Evolutionary conservation across 2,797 vertebrate genomes (phyloP).

Genomic region (Heterohyrax brucei): DNA sequence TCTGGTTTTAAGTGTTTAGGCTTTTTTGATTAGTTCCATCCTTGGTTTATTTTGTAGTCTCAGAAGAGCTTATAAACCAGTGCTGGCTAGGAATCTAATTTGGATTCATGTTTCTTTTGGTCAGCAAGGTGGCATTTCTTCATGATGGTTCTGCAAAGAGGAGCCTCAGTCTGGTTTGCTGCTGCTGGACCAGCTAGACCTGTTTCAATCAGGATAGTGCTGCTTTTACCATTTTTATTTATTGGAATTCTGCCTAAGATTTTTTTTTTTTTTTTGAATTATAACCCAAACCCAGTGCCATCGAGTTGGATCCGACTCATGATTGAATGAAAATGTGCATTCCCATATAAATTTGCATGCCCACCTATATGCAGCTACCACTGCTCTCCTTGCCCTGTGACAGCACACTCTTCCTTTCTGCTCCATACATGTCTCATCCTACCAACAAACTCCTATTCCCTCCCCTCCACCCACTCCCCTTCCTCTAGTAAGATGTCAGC

Average conservation of each 20-base stretch:
- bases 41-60: slow-evolving; percentile 86
- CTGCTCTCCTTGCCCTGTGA: no score
- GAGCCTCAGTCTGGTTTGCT: neutral
- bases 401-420: no score
- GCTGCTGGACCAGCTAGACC: neutral
- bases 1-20: slow-evolving; percentile 65
- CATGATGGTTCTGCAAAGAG: neutral
- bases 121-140: neutral
- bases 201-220: neutral
- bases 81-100: slow-evolving; percentile 22
- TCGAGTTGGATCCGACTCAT: no score
- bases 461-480: no score
- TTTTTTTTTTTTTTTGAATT: neutral
- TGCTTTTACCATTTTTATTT: neutral
- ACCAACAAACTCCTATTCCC: no score
- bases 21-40: slow-evolving; percentile 88
- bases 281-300: no score
- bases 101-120: neutral
- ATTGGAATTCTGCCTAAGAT: slow-evolving; percentile 25
- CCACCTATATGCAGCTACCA: no score
- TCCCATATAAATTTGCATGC: no score
- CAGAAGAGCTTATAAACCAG: slow-evolving; percentile 76
- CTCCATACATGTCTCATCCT: no score
- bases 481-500: no score
- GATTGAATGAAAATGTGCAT: no score